A percentile compares a stretch with the other conserved stretches of the same genome.
Evolutionary conservation across 2,888 invertebrate species (phyloP).

Genomic region (Hirtodrosophila trivittata): DNA sequence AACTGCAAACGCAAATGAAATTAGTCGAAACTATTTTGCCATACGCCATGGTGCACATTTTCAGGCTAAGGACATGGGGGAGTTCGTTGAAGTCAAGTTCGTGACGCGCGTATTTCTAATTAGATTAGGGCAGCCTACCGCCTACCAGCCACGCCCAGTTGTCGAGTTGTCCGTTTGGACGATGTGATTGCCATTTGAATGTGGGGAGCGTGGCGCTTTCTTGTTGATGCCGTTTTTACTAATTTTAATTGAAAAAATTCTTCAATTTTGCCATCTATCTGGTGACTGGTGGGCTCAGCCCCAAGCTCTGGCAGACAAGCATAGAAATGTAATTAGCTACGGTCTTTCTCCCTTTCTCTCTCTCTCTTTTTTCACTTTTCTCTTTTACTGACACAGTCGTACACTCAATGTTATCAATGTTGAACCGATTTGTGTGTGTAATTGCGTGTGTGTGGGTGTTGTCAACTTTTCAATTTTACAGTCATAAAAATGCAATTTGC

Average conservation of each 20-base stretch:
- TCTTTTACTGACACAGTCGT: neutral
- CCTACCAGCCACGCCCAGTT: constrained; percentile 46
- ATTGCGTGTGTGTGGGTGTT: constrained; percentile 28
- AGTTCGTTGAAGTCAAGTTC: constrained; percentile 68
- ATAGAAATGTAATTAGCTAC: constrained; percentile 72
- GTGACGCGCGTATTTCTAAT: constrained; percentile 79
- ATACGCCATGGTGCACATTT: constrained; percentile 43
- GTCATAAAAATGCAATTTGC: constrained; percentile 75
- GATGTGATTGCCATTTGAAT: constrained; percentile 65
- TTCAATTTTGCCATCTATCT: constrained; percentile 77
- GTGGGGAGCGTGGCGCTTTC: constrained; percentile 22
- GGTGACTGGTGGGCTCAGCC: constrained; percentile 28
- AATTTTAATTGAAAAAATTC: constrained; percentile 77
- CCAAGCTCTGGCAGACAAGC: constrained; percentile 52
- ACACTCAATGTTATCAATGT: constrained; percentile 33
- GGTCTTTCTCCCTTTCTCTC: neutral
- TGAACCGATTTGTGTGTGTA: neutral
- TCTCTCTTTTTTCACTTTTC: neutral
- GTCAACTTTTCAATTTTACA: constrained; percentile 75
- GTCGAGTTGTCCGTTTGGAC: constrained; percentile 31
- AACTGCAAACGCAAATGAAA: constrained; percentile 75
- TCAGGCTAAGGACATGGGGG: constrained; percentile 14
- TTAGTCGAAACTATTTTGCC: constrained; percentile 72
- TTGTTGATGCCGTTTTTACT: constrained; percentile 32
- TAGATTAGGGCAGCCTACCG: constrained; percentile 64